Evolutionary conservation across 1,140 invertebrate species (phyloP), one percentile per base, ranked within the genome.

Genomic region (Adelges cooleyi): DNA sequence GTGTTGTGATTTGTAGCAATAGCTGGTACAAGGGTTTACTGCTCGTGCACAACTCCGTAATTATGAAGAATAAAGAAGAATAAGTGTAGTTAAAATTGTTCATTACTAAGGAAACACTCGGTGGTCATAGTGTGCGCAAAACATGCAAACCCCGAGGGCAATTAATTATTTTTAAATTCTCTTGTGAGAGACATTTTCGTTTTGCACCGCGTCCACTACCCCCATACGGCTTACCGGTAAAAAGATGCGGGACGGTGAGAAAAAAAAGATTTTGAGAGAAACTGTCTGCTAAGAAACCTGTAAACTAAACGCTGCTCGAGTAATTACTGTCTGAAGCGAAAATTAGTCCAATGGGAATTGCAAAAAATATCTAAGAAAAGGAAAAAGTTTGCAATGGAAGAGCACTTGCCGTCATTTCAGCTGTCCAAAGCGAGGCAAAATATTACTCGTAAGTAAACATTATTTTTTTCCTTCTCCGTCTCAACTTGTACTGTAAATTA

Each of bases 241-340:
- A 3, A 38, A 0, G 22, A 38, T 11, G 23, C 18, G 49, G 8
- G 22, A 66, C 20, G 25, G 13, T n/a, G n/a, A 29, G 22, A 53
- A 53, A 33, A 33, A 33, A 11, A 33, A 6, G 11, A 33, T 33
- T 33, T 53, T 66, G 20, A 51, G 50, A 66, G 53, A 42, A 53
- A 66, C 36, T 27, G 51, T 40, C 49, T 18, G 23, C 18, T 17
- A 27, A 53, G 49, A 11, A 53, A 53, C 36, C 33, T 11, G 49
- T 40, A 53, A 52, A 66, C 49, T 40, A 66, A 51, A 66, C 51
- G 51, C 42, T 66, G 20, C 40, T 52, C 50, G 42, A 66, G 65
- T 51, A 66, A 66, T 52, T 66, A 66, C 36, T 66, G 65, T 52
- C 49, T 44, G 27, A 51, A 50, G 49, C 40, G 38, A 42, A 36